A percentile compares a stretch with the other conserved stretches of the same genome.
Conservation (phyloP, 2,888 invertebrate species). For the Macroteleia sp. region DNA sequence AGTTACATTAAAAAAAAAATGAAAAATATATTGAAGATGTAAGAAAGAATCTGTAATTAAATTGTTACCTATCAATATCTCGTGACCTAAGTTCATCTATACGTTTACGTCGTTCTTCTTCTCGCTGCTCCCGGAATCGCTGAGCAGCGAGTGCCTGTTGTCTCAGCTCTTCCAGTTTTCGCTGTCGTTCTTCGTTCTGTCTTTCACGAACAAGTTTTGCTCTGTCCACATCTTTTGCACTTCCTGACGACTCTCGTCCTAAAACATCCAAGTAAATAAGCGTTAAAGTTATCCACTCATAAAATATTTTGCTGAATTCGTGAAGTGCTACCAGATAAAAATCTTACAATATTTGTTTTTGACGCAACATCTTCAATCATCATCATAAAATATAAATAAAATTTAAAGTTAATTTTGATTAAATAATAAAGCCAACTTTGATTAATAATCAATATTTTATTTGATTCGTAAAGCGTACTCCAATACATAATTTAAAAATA, state of each 20-base stretch:
- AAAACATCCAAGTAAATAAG: conserved; percentile 60
- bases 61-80: conserved; percentile 88
- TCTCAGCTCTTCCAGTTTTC: conserved; percentile 94
- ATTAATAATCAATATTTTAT: no score
- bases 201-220: conserved; percentile 89
- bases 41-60: conserved; percentile 17
- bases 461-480: no score
- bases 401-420: no score
- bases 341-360: no score
- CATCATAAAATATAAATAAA: no score
- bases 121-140: conserved; percentile 94
- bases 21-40: neutral
- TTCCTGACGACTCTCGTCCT: conserved; percentile 81
- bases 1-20: neutral
- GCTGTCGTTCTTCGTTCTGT: conserved; percentile 95
- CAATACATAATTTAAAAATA: neutral
- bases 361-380: no score
- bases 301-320: conserved; percentile 25
- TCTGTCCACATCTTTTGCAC: conserved; percentile 81
- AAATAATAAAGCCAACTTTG: no score
- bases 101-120: conserved; percentile 91
- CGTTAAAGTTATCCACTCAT: conserved; percentile 21
- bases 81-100: conserved; percentile 92
- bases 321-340: conserved; percentile 12
- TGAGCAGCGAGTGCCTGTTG: conserved; percentile 95